phyloP scores from a whole-genome alignment of 2,797 vertebrate genomes.

The Sylvia borin region DNA sequence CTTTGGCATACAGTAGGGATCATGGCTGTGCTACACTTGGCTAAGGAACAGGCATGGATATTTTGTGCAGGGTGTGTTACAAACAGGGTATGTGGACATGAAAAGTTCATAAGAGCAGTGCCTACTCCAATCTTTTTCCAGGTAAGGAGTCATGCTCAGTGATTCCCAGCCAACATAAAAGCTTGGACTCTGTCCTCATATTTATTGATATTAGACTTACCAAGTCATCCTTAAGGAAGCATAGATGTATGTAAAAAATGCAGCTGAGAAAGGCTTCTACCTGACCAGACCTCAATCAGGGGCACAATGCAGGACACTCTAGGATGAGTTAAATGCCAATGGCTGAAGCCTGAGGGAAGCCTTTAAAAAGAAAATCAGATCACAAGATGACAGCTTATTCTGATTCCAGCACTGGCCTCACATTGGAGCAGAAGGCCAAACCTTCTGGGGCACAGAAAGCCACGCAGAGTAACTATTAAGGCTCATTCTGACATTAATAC shows the following conservation, averaged over 20 bases:
- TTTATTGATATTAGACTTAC: not conserved
- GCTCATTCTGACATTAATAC: not conserved
- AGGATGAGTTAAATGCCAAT: not conserved
- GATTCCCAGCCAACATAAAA: not conserved
- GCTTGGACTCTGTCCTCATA: not conserved
- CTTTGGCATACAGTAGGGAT: not conserved
- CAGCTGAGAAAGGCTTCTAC: not conserved
- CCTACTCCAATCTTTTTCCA: not conserved
- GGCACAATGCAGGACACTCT: not conserved
- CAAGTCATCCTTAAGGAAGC: not conserved
- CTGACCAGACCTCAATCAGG: not conserved
- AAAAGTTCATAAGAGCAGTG: not conserved
- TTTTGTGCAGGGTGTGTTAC: not conserved
- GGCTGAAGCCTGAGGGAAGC: not conserved
- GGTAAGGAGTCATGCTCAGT: not conserved
- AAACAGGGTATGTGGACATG: not conserved
- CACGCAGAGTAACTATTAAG: not conserved
- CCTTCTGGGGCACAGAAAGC: not conserved
- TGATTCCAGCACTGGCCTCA: not conserved
- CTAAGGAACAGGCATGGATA: not conserved
- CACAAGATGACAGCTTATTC: not conserved
- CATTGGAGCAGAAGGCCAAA: not conserved
- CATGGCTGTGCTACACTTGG: not conserved
- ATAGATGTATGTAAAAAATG: not conserved
- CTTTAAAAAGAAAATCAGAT: not conserved